Evolutionary conservation across 2,888 invertebrate species (phyloP), one percentile per base, ranked within the genome.

Genomic region (Drosophila sordidapex): DNA sequence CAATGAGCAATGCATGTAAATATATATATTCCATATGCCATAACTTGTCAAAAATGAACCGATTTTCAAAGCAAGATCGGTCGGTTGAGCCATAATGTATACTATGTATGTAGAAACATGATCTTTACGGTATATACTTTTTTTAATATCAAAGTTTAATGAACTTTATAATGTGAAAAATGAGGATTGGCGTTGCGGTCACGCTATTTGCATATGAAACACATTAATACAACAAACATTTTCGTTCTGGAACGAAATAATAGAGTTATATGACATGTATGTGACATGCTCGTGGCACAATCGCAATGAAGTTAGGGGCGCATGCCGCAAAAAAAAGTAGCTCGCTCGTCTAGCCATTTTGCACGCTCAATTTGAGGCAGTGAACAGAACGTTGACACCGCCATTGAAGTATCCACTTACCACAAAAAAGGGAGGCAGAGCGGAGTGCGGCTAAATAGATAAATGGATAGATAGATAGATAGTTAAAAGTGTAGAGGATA

Each of bases 331-430:
- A 40, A 67, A 67, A 29, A 10, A 29, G 4, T 35, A 49, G 33
- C 3, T 54, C 2, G 43, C 15, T 54, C 4, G 43, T 21, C 64
- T 69, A 62, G 67, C 56, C 60, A 86, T 85, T 90, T 84, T 78
- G 70, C 82, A 91, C 74, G 89, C 89, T 80, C 80, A 89, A 91
- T 91, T 91, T 87, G 76, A 76, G 75, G 69, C 85, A 71, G 73
- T 72, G 64, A 63, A 68, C 70, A 74, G 78, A 76, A 68, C 79
- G 79, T 76, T 86, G 86, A 83, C 89, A 84, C 54, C 72, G 75
- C 48, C 62, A 54, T 58, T 53, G 67, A 43, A 43, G 43, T 21
- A 43, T 43, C 43, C 43, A 43, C 21, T 43, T 43, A 5, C 21
- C 21, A 2, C 43, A 43, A 21, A 43, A 21, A 21, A 21, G 21